These are phyloP conservation scores for Amblyornis subalaris DNA, from an alignment of 2,113 vertebrate genomes.

Conservation along the genomic window DNA sequence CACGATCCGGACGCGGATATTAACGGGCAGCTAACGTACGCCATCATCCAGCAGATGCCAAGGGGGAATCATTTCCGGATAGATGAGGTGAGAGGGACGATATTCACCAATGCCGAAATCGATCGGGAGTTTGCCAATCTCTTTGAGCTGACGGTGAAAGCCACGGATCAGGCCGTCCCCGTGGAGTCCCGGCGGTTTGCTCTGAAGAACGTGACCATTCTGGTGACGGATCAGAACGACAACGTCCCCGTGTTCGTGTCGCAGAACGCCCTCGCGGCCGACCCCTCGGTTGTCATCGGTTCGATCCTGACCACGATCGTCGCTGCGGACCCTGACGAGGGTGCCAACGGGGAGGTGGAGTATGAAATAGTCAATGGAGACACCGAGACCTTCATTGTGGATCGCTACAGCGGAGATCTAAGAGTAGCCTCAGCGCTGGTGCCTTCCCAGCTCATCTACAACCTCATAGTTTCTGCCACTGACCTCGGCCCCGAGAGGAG, in stretches of 20 bases:
- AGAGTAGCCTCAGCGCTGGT: slow-evolving; percentile 86
- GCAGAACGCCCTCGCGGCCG: slow-evolving; percentile 88
- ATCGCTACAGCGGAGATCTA: slow-evolving; percentile 91
- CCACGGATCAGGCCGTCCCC: slow-evolving; percentile 89
- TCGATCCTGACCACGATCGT: slow-evolving; percentile 88
- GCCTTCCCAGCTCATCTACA: slow-evolving; percentile 87
- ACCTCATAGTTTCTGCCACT: slow-evolving; percentile 86
- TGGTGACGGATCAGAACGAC: slow-evolving; percentile 94
- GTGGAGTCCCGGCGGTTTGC: slow-evolving; percentile 87
- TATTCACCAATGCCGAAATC: slow-evolving; percentile 86
- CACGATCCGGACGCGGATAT: slow-evolving; percentile 94
- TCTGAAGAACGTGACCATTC: slow-evolving; percentile 92
- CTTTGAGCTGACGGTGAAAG: slow-evolving; percentile 93
- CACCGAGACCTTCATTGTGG: slow-evolving; percentile 90
- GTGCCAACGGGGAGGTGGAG: slow-evolving; percentile 91
- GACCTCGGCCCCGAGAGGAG: slow-evolving; percentile 89
- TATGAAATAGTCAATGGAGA: slow-evolving; percentile 92
- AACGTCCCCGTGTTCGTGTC: slow-evolving; percentile 90
- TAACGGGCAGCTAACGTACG: slow-evolving; percentile 87
- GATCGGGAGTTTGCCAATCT: slow-evolving; percentile 93
- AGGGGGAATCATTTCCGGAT: slow-evolving; percentile 90
- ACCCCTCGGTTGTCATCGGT: slow-evolving; percentile 87
- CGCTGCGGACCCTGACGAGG: slow-evolving; percentile 94
- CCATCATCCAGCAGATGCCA: slow-evolving; percentile 89
- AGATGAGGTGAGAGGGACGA: slow-evolving; percentile 80